phyloP scores from a whole-genome alignment of 2,888 invertebrate genomes.

The Dexiosoma caninum region DNA sequence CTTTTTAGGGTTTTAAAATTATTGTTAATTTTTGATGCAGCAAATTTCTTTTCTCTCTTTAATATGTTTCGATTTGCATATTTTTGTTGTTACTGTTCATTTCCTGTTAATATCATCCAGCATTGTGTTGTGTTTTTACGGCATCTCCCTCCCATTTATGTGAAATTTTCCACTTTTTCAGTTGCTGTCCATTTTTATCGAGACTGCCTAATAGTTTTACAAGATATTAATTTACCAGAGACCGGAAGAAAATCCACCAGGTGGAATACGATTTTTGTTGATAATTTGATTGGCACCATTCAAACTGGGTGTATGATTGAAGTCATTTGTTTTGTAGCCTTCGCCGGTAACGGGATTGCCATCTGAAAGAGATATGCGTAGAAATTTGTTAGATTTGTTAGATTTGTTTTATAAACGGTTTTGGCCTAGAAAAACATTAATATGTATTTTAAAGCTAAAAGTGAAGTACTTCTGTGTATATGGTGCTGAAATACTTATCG shows the following conservation, averaged over 20 bases:
- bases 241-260: conserved; percentile 78
- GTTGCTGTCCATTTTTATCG: conserved; percentile 27
- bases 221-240: conserved; percentile 75
- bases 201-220: conserved; percentile 5
- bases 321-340: conserved; percentile 78
- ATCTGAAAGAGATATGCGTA: conserved; percentile 68
- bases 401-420: neutral
- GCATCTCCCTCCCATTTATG: conserved; percentile 10
- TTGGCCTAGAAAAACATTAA: too few relatives aligned
- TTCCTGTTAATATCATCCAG: conserved; percentile 24
- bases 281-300: conserved; percentile 77
- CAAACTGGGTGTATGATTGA: conserved; percentile 71
- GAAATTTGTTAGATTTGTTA: neutral
- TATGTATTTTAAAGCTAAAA: too few relatives aligned
- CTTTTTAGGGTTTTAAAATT: conserved; percentile 39
- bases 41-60: conserved; percentile 49
- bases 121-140: conserved; percentile 22
- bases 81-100: conserved; percentile 34
- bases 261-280: conserved; percentile 78
- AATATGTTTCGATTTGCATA: conserved; percentile 47
- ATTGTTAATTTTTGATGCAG: conserved; percentile 52
- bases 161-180: conserved; percentile 8
- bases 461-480: too few relatives aligned
- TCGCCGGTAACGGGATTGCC: conserved; percentile 80
- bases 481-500: too few relatives aligned